Conservation (phyloP, 2,113 vertebrate species). For the Nicator chloris region DNA sequence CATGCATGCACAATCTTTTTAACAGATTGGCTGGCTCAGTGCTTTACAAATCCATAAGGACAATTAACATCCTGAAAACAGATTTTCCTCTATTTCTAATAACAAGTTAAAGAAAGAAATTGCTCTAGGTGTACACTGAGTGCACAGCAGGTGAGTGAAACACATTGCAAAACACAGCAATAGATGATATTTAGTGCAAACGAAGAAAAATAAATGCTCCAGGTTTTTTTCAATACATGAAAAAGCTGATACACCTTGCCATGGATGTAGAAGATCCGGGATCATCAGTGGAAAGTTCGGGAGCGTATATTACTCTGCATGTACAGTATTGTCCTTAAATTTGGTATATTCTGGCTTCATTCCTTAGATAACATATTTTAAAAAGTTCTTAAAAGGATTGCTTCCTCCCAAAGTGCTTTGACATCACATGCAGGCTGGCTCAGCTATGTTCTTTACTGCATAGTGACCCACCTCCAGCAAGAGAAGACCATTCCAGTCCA, state of each 20-base stretch:
- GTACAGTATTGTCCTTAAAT: not conserved
- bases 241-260: not conserved
- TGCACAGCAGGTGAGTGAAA: not conserved
- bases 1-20: not conserved
- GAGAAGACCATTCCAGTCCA: not conserved
- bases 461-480: not conserved
- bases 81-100: not conserved
- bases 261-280: not conserved
- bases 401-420: not conserved
- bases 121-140: not conserved
- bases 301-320: not conserved
- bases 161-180: not conserved
- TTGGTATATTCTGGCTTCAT: not conserved
- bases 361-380: not conserved
- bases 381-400: accelerated
- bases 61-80: not conserved
- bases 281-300: not conserved
- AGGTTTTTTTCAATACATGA: not conserved
- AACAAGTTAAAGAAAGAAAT: not conserved
- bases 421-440: not conserved
- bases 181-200: not conserved
- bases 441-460: not conserved
- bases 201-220: not conserved
- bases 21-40: not conserved
- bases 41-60: not conserved